Evolutionary conservation across 2,797 vertebrate species (phyloP), one percentile per base, ranked within the genome.

Genomic region (Myiotriccus ornatus): DNA sequence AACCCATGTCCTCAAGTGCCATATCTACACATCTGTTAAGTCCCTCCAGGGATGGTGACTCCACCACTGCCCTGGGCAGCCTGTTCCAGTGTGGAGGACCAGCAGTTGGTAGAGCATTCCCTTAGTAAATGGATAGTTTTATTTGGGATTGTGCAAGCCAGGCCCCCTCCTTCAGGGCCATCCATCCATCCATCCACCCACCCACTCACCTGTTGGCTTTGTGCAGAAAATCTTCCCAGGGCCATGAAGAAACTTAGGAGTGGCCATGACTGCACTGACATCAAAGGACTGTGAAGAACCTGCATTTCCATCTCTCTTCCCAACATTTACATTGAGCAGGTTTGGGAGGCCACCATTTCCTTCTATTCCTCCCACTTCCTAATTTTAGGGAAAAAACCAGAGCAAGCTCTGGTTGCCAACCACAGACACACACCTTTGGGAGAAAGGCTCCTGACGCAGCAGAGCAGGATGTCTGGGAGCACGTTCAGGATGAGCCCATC

Each of bases 361-460:
- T 89, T 87, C 75, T 93, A 1, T 83, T 83, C 81, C 87, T 93
- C 95, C 84, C 87, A 89, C 80, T 96, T 95, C 86, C 74, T 95
- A 81, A 68, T 84, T 90, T 78, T 68, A 87, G 65, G 76, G 35
- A n/a, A 65, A 63, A 92, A 74, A 53, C 6, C 37, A 19, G 60
- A 83, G 25, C 28, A 10, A 37, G 39, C 32, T 77, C 34, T 53
- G 5, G 0, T n/a, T 81, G 70, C 65, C 59, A 71, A 14, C 62
- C 86, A 39, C 84, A 53, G 23, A 3, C 10, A 2, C 87, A 65
- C 39, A 67, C 80, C 85, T 89, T 68, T 4, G 18, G 87, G 93
- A 90, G 62, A 68, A 68, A 52, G 65, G 87, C 69, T 86, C 49
- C 80, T 22, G 91, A 43, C 6, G 14, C 6, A 75, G 89, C 80